Conservation (phyloP, 2,113 vertebrate species). For the Cisticola juncidis region DNA sequence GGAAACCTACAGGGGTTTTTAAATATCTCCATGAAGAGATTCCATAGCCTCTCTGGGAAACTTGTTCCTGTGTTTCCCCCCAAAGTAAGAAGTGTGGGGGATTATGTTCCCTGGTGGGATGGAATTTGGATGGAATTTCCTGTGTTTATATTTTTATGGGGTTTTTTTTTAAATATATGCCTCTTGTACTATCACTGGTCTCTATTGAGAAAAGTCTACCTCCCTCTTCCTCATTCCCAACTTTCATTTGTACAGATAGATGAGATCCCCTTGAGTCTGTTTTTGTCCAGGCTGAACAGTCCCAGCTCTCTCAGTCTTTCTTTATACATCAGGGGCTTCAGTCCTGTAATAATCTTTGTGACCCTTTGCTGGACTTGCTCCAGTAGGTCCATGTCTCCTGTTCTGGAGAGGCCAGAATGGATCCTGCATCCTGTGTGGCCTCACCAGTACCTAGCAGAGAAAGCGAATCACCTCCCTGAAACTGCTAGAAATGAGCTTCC, state of each 20-base stretch:
- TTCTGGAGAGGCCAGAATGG: neutral
- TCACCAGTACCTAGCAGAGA: neutral
- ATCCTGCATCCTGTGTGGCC: neutral
- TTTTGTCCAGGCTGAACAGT: neutral
- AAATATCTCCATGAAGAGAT: neutral
- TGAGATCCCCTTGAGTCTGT: rapidly evolving
- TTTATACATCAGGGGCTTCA: neutral
- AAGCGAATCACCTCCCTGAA: neutral
- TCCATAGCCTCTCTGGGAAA: neutral
- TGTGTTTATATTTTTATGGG: neutral
- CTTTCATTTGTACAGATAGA: neutral
- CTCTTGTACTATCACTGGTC: neutral
- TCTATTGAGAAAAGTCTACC: neutral
- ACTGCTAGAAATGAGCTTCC: neutral
- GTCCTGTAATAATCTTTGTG: neutral
- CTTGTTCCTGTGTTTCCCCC: neutral
- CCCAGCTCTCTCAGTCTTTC: neutral
- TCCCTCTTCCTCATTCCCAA: neutral
- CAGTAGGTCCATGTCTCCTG: no score
- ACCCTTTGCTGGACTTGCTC: neutral
- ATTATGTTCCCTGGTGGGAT: no score
- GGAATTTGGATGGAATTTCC: neutral
- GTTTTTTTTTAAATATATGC: neutral
- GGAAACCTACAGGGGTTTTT: neutral
- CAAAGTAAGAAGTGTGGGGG: neutral